Base-by-base conservation (phyloP, 2,888 invertebrate species). In the Clunio marinus region DNA sequence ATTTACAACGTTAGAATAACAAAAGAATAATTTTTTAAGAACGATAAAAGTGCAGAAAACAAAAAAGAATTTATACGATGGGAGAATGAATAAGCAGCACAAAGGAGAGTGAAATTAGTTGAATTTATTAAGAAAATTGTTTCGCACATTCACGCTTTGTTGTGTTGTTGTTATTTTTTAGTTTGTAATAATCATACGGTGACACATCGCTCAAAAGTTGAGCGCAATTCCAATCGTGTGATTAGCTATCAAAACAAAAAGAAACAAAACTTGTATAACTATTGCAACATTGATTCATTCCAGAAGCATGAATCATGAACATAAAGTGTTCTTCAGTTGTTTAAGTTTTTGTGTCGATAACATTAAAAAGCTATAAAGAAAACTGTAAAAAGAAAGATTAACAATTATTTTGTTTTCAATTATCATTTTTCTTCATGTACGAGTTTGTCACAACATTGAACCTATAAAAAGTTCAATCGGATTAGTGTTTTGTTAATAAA, bases 271-370 rank as follows among this genome's bases (percentile, higher is more conserved):
- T n/a, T n/a, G 8, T 35, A 35, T 35, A 13, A 35, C 13, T 51
- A 32, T 62, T 62, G 37, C 37, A 37, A 24, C 62, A 62, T 62
- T 62, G 62, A 62, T 62, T 62, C 62, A 62, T 62, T 20, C 25
- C 41, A 41, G 15, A n/a, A n/a, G 24, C 15, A 62, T 62, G 62
- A 62, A 35, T 62, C 62, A 62, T 62, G 37, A 41, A 13, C 8
- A 32, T 5, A 22, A 51, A 51, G 17, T 51, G 7, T 20, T 51
- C 17, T 4, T 17, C 7, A 41, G n/a, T 2, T 15, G 41, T n/a
- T n/a, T n/a, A n/a, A n/a, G n/a, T n/a, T n/a, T n/a, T n/a, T n/a
- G n/a, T n/a, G 51, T 17, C 17, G 51, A 22, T 51, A 35, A 32
- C 62, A 37, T 62, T 62, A 41, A 41, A 62, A 62, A 41, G 62